Conservation (phyloP, 2,797 vertebrate genomes). For the Tangara arthus region DNA sequence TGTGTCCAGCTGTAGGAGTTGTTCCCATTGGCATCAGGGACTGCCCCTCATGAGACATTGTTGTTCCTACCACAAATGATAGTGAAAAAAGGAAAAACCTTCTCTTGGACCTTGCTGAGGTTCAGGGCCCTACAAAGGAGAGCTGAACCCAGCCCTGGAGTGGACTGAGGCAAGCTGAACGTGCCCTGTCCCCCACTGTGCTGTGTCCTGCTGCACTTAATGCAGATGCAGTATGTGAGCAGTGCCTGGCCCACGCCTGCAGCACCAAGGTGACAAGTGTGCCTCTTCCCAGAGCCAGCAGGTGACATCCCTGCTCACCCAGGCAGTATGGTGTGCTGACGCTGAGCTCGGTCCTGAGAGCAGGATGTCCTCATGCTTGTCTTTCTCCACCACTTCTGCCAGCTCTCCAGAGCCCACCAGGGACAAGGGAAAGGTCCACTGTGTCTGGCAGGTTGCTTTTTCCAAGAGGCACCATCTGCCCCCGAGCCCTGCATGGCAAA, state of each 20-base stretch:
- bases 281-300: background rate
- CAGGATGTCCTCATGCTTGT: background rate
- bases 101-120: fast-evolving
- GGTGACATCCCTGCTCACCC: background rate
- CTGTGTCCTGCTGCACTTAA: background rate
- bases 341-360: background rate
- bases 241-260: background rate
- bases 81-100: background rate
- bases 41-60: background rate
- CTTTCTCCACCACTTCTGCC: background rate
- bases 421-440: background rate
- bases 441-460: background rate
- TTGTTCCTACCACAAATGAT: background rate
- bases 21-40: background rate
- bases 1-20: background rate
- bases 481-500: background rate
- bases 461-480: background rate
- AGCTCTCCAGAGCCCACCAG: background rate
- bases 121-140: background rate
- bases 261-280: background rate
- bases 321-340: fast-evolving
- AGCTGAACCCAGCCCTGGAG: background rate
- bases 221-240: background rate
- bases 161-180: background rate
- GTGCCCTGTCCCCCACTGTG: fast-evolving